Conservation (phyloP, 2,113 vertebrate species). For the Vidua chalybeata region DNA sequence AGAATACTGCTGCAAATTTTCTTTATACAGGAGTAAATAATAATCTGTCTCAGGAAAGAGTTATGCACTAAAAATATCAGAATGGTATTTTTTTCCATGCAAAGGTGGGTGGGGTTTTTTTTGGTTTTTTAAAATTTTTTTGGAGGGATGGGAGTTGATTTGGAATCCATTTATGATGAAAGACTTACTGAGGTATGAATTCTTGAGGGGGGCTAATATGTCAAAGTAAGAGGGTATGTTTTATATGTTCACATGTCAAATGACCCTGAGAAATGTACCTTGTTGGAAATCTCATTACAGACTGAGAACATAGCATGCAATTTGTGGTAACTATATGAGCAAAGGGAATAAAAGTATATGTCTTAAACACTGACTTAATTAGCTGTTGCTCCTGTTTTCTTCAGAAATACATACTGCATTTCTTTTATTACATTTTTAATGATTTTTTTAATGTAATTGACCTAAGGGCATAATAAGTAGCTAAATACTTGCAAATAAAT, state of each 20-base stretch:
- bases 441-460: not conserved
- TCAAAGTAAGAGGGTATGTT: not conserved
- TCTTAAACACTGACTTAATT: not conserved
- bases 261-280: not conserved
- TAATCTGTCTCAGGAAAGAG: not conserved
- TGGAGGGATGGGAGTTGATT: rapidly evolving
- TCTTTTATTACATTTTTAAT: not conserved
- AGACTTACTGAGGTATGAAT: not conserved
- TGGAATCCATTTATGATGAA: not conserved
- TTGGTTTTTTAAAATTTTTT: not conserved
- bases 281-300: not conserved
- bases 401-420: not conserved
- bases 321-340: not conserved
- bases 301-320: not conserved
- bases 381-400: not conserved
- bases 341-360: not conserved
- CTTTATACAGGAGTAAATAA: not conserved
- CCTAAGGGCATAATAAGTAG: not conserved
- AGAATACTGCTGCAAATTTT: not conserved
- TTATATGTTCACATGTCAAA: not conserved
- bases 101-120: not conserved
- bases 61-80: not conserved
- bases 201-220: not conserved
- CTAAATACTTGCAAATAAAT: not conserved
- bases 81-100: not conserved